These are phyloP conservation scores for Acrobeloides nanus DNA, from an alignment of 2,888 invertebrate species.

Conservation along the genomic window DNA sequence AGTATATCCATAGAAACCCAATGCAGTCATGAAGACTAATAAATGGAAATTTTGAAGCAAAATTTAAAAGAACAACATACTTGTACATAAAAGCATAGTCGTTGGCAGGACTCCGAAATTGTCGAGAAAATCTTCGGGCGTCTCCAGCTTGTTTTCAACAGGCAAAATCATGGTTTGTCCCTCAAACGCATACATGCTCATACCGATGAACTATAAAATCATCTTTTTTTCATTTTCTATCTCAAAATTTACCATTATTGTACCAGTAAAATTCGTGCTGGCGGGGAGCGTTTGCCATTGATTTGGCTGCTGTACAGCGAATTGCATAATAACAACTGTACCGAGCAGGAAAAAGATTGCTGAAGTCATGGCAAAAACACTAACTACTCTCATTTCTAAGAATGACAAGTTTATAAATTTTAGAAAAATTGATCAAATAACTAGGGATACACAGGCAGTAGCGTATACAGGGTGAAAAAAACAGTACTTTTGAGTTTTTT, in stretches of 20 bases:
- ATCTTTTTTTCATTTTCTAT: too few relatives aligned
- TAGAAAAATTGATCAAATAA: slow-evolving; percentile 8
- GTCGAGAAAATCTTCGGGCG: slow-evolving; percentile 49
- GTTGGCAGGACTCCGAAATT: slow-evolving; percentile 52
- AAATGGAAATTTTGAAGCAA: too few relatives aligned
- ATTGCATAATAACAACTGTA: slow-evolving; percentile 49
- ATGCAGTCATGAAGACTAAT: slow-evolving; percentile 40
- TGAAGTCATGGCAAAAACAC: slow-evolving; percentile 51
- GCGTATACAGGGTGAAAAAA: slow-evolving; percentile 6
- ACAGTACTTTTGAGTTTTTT: neutral
- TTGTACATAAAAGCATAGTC: slow-evolving; percentile 51
- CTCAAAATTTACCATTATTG: slow-evolving; percentile 27
- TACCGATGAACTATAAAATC: slow-evolving; percentile 43
- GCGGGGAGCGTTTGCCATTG: slow-evolving; percentile 49
- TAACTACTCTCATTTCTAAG: slow-evolving; percentile 33
- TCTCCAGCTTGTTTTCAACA: slow-evolving; percentile 52
- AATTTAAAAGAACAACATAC: too few relatives aligned
- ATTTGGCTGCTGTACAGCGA: slow-evolving; percentile 43
- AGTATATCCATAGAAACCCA: slow-evolving; percentile 53
- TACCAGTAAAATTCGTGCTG: slow-evolving; percentile 44
- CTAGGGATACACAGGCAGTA: slow-evolving; percentile 5
- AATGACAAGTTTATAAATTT: slow-evolving; percentile 3
- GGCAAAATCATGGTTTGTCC: slow-evolving; percentile 54
- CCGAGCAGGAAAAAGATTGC: slow-evolving; percentile 53
- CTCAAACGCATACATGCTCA: slow-evolving; percentile 53